Conservation (phyloP, 2,797 vertebrate genomes). For the Brotula barbata region DNA sequence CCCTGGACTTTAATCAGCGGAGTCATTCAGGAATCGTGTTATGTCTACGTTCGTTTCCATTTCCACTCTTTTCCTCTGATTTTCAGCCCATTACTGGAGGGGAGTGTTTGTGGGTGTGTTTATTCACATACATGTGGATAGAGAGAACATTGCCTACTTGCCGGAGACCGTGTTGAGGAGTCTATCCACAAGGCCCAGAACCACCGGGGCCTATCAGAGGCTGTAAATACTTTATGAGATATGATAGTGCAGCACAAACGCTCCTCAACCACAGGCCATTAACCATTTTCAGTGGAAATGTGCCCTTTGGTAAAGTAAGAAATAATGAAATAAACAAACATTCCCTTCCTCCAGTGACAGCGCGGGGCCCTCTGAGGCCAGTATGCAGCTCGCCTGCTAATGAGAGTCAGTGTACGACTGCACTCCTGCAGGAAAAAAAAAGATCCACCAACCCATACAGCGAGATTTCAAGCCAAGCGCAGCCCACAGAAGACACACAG, state of each 20-base stretch:
- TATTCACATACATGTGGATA: slow-evolving; percentile 30
- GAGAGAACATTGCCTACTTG: slow-evolving; percentile 37
- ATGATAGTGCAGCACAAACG: slow-evolving; percentile 76
- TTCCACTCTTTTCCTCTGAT: slow-evolving; percentile 36
- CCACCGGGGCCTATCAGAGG: slow-evolving; percentile 73
- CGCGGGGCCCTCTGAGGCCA: slow-evolving; percentile 54
- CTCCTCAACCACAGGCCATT: slow-evolving; percentile 76
- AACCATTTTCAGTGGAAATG: slow-evolving; percentile 69
- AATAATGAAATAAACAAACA: slow-evolving; percentile 80
- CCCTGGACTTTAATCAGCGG: too few species aligned
- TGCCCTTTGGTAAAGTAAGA: slow-evolving; percentile 74
- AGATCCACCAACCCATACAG: slow-evolving; percentile 51
- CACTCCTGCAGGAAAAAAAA: slow-evolving; percentile 50
- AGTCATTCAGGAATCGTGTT: too few species aligned
- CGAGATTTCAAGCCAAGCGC: slow-evolving; percentile 60
- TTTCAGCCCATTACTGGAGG: slow-evolving; percentile 58
- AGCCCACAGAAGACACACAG: slow-evolving; percentile 22
- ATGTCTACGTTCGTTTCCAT: too few species aligned
- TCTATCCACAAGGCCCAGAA: slow-evolving; percentile 67
- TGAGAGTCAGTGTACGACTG: slow-evolving; percentile 61
- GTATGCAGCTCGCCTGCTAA: slow-evolving; percentile 70
- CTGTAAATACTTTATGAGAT: slow-evolving; percentile 80
- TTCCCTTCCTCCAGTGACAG: slow-evolving; percentile 67
- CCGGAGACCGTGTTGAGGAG: slow-evolving; percentile 54
- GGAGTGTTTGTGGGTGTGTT: slow-evolving; percentile 37